phyloP scores from a whole-genome alignment of 2,113 vertebrate genomes.

The Caranx melampygus region DNA sequence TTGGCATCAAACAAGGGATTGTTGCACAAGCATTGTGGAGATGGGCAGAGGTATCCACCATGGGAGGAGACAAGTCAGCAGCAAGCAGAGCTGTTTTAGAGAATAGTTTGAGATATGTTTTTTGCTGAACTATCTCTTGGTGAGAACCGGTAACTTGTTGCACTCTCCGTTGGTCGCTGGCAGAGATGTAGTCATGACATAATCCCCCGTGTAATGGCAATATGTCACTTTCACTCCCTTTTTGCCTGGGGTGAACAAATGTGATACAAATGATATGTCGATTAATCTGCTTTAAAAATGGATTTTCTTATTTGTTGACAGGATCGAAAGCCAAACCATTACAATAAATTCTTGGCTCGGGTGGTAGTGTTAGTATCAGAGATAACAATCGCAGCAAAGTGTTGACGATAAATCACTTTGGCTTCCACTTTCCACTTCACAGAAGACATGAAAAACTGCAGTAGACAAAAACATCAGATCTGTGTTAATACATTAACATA shows the following conservation, averaged over 20 bases:
- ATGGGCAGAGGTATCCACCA: slow-evolving; percentile 4
- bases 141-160: too few relatives aligned
- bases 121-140: neutral
- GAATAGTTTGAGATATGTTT: neutral
- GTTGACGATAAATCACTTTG: too few relatives aligned
- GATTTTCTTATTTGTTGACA: neutral
- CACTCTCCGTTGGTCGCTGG: neutral
- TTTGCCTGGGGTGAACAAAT: neutral
- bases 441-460: too few relatives aligned
- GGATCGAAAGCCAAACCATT: neutral
- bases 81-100: slow-evolving; percentile 7
- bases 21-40: slow-evolving; percentile 39
- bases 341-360: neutral
- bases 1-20: slow-evolving; percentile 40
- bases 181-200: neutral
- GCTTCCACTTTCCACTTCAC: too few relatives aligned
- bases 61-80: neutral
- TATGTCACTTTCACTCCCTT: neutral
- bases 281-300: neutral
- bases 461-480: neutral
- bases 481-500: neutral
- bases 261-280: neutral
- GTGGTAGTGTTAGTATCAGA: neutral
- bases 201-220: neutral
- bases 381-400: neutral